Evolutionary conservation across 2,113 vertebrate genomes (phyloP), one percentile per base, ranked within the genome.

Genomic region (Natator depressus): DNA sequence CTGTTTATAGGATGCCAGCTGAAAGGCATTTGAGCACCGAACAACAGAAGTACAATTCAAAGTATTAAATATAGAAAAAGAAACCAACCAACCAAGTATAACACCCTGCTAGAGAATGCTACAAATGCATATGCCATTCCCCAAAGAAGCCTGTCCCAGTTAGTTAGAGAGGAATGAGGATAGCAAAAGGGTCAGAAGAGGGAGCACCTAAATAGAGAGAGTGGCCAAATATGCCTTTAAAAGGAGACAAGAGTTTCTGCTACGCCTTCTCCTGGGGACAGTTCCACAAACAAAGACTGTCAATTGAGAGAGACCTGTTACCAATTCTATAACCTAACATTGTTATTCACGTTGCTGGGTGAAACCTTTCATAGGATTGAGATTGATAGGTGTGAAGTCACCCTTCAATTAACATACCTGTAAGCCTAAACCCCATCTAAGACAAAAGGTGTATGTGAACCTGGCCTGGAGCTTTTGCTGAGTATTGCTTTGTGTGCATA

Each of bases 211-310:
- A 46, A 27, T 46, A 72, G 35, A 42, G 20, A 25, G 22, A 75
- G 16, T 24, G 20, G 5, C 10, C 22, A 53, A 27, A 82, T 0
- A 0, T 78, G 14, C 19, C 42, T 47, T 16, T 78, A 75, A 76
- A 78, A 47, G 9, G 79, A 87, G 22, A 24, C 50, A 65, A 81
- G 38, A 42, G 7, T 69, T 85, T 50, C 29, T 86, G 10, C 12
- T 12, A 78, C 49, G 25, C 86, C 62, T 65, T 42, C 14, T 24
- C 78, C 65, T 10, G 35, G 35, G 16, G 62, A 69, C 7, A 69
- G 65, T 69, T n/a, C 65, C 17, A 69, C 35, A 69, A 69, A 20
- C 79, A 89, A 83, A 84, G 80, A 3, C 49, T 46, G 0, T 49
- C 0, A 2, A 85, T 82, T 84, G 9, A 50, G 75, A 69, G 19